These are phyloP conservation scores for Agrotis segetum DNA, from an alignment of 2,888 invertebrate genomes.

Conservation along the genomic window DNA sequence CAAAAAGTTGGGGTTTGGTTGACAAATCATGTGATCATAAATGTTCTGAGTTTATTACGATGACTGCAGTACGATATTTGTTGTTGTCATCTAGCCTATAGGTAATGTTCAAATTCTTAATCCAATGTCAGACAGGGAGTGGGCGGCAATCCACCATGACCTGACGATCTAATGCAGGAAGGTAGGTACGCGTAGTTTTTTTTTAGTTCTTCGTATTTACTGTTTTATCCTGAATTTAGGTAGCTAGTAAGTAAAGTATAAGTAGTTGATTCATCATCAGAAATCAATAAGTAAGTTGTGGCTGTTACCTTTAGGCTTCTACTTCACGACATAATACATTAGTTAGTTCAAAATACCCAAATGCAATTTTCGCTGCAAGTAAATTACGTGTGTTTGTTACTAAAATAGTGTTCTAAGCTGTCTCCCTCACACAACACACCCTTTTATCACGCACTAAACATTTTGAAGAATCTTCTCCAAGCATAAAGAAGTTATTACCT, in stretches of 20 bases:
- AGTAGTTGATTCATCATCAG: too few relatives aligned
- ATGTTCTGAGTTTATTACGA: too few relatives aligned
- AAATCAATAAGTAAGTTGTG: too few relatives aligned
- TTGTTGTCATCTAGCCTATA: background rate
- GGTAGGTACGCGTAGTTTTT: too few relatives aligned
- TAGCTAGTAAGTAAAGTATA: background rate
- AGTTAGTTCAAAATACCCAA: background rate
- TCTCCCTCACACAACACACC: constrained; percentile 19
- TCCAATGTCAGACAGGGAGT: background rate
- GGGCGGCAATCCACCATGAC: background rate
- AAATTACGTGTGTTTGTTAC: constrained; percentile 19
- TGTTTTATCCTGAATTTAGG: background rate
- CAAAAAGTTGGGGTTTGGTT: too few relatives aligned
- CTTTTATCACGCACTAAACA: constrained; percentile 46
- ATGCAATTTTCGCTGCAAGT: background rate
- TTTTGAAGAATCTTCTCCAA: constrained; percentile 30
- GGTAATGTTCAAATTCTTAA: too few relatives aligned
- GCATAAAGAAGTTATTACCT: constrained; percentile 58
- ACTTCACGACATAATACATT: too few relatives aligned
- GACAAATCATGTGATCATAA: background rate
- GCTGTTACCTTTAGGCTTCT: too few relatives aligned
- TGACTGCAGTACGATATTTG: background rate
- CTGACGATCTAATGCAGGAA: too few relatives aligned
- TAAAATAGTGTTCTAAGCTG: constrained; percentile 12
- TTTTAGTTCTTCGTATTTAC: background rate